Percentiles rank a stretch among this genome's conserved stretches.
These are phyloP conservation scores for Papilio glaucus DNA, from an alignment of 1,140 invertebrate species.

Conservation along the genomic window DNA sequence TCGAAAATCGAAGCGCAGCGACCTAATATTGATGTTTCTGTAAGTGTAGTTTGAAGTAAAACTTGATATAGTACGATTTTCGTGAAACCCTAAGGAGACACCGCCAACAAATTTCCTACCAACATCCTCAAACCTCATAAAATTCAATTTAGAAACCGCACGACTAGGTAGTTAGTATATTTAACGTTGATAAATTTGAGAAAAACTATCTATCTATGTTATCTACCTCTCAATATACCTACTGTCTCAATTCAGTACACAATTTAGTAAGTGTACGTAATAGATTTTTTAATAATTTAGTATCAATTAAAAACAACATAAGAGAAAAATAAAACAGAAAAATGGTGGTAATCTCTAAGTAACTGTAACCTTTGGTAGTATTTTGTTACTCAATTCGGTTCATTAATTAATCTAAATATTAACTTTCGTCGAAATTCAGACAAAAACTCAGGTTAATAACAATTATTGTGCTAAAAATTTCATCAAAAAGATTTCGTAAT, in stretches of 20 bases:
- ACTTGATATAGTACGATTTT: no score
- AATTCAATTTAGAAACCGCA: conserved; percentile 57
- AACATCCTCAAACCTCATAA: conserved; percentile 44
- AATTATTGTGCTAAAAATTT: neutral
- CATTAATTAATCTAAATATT: conserved; percentile 12
- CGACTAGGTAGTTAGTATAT: conserved; percentile 71
- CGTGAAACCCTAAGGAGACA: neutral
- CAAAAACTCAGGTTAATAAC: neutral
- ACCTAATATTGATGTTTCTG: no score
- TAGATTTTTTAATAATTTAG: neutral
- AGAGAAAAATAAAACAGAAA: neutral
- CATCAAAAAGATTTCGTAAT: neutral
- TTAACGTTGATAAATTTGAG: conserved; percentile 82
- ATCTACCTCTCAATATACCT: conserved; percentile 49
- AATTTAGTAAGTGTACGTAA: conserved; percentile 11
- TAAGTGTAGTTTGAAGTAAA: no score
- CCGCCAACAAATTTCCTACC: conserved; percentile 27
- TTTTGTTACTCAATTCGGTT: conserved; percentile 18
- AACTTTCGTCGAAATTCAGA: neutral
- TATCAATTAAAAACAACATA: conserved; percentile 12
- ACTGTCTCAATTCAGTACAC: conserved; percentile 42
- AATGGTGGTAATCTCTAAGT: conserved; percentile 34
- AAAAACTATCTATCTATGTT: conserved; percentile 77
- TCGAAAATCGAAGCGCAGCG: no score
- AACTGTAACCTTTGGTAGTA: conserved; percentile 35